Conservation (phyloP, 2,888 invertebrate genomes). For the Lycia hirtaria region DNA sequence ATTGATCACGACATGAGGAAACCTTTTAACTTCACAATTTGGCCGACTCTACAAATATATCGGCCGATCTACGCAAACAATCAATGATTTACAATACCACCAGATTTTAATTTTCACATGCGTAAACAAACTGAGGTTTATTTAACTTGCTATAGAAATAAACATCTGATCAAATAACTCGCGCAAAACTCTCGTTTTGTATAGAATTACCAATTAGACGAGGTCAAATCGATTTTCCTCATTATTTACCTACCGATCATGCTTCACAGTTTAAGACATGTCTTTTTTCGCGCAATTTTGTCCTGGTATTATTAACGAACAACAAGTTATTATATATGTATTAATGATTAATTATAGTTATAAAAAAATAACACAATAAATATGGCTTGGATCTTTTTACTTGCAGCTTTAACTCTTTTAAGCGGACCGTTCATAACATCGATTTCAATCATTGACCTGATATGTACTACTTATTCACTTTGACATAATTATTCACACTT, state of each 20-base stretch:
- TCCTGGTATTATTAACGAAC: no score
- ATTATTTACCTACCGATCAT: constrained; percentile 6
- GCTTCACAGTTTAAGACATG: no score
- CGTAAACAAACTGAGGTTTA: constrained; percentile 1
- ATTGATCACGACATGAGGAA: not conserved
- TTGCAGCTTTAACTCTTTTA: no score
- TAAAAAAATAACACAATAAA: no score
- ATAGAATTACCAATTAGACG: constrained; percentile 12
- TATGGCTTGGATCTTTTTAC: no score
- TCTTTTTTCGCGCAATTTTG: no score
- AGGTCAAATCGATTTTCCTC: constrained; percentile 20
- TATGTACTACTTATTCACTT: no score
- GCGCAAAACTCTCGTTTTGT: constrained; percentile 2
- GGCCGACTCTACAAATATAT: not conserved
- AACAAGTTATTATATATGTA: no score
- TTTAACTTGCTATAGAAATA: constrained; percentile 9
- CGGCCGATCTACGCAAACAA: not conserved
- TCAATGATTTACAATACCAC: constrained; percentile 10
- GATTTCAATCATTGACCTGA: no score
- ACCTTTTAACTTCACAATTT: not conserved
- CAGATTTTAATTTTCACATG: not conserved
- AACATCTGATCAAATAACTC: constrained; percentile 17
- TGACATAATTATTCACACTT: no score
- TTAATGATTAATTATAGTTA: no score
- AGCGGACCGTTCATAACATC: no score